Conservation (phyloP, 2,797 vertebrate species). For the Nannoperca australis region DNA sequence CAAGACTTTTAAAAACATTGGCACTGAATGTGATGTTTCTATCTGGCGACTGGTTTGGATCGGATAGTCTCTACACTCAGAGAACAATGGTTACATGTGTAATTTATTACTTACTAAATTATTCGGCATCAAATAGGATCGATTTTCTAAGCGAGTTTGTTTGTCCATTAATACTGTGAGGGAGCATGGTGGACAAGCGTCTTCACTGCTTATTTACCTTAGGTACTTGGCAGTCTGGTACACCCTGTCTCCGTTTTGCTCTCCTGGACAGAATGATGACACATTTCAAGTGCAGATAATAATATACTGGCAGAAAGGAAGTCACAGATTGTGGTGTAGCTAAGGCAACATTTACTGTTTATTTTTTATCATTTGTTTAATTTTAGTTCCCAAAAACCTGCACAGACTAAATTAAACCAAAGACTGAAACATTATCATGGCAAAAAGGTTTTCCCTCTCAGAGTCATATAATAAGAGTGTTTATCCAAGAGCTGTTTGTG, state of each 20-base stretch:
- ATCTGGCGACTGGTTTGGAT: not conserved
- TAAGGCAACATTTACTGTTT: not conserved
- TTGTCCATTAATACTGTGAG: not conserved
- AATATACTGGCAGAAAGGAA: not conserved
- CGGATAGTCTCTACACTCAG: not conserved
- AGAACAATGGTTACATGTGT: not conserved
- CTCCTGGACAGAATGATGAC: not conserved
- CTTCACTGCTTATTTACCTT: constrained; percentile 11
- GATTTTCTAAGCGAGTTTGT: not conserved
- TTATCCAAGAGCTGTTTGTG: constrained; percentile 21
- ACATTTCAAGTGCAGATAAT: constrained; percentile 1
- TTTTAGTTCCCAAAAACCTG: constrained; percentile 11
- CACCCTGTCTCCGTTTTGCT: not conserved
- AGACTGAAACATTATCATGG: not conserved
- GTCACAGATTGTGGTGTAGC: not conserved
- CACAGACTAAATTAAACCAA: constrained; percentile 10
- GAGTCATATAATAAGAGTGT: not conserved
- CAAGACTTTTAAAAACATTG: not conserved
- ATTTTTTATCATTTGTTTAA: constrained; percentile 4
- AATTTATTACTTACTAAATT: not conserved
- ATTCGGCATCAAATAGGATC: not conserved
- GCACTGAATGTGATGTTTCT: not conserved
- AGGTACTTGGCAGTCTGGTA: not conserved
- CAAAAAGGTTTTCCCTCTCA: not conserved
- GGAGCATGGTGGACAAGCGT: not conserved